Conservation (phyloP, 2,888 invertebrate species). For the Ectemnius lituratus region DNA sequence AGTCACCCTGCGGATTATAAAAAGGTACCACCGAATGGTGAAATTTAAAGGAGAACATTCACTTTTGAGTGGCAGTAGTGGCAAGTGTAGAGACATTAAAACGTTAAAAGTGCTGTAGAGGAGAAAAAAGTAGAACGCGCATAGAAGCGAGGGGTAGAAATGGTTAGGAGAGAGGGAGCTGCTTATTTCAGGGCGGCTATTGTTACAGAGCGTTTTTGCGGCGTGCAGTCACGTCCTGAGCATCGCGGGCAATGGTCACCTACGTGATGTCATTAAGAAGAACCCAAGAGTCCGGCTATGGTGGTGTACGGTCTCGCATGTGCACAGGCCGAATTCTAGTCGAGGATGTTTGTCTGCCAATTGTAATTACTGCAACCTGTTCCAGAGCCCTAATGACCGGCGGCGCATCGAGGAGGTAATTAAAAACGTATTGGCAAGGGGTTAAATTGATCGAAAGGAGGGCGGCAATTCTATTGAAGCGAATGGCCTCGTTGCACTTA, state of each 20-base stretch:
- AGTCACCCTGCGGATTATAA: too few relatives aligned
- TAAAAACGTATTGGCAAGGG: slow-evolving; percentile 36
- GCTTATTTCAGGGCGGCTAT: too few relatives aligned
- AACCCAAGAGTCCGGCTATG: slow-evolving; percentile 18
- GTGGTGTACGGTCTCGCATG: background rate
- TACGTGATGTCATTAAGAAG: slow-evolving; percentile 56
- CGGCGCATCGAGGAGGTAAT: slow-evolving; percentile 31
- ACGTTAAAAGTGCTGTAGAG: too few relatives aligned
- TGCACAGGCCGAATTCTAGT: slow-evolving; percentile 6
- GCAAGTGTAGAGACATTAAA: too few relatives aligned
- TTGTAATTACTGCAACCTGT: slow-evolving; percentile 41
- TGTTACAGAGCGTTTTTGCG: background rate
- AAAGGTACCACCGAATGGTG: too few relatives aligned
- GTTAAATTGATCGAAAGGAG: slow-evolving; percentile 28
- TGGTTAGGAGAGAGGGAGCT: too few relatives aligned
- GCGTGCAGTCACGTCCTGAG: slow-evolving; percentile 33
- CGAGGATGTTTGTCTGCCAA: slow-evolving; percentile 36
- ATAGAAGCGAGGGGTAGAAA: too few relatives aligned
- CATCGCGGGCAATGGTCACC: slow-evolving; percentile 44
- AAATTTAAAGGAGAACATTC: too few relatives aligned
- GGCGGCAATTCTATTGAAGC: slow-evolving; percentile 5
- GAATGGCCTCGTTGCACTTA: background rate
- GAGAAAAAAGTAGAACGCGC: too few relatives aligned
- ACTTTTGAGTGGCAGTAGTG: too few relatives aligned
- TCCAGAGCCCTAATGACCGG: slow-evolving; percentile 23